Base-by-base conservation (phyloP, 1,140 invertebrate species). In the Thaumatotibia leucotreta region DNA sequence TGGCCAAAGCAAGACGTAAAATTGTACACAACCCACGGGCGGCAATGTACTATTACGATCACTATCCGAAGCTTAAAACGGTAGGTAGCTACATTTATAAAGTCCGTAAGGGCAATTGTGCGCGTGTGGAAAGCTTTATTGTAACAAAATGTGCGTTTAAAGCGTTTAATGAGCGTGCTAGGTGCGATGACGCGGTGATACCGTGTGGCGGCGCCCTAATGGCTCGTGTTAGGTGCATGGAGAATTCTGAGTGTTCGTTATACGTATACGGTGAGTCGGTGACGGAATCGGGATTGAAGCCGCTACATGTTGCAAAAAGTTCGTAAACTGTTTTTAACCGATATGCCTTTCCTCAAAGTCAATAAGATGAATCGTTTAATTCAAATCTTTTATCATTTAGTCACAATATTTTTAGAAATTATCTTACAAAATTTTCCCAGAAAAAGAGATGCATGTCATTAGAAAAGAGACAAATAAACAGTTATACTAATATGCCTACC, bases 161-260 rank as follows among this genome's bases (percentile, higher is more conserved):
- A 58, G 39, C 52, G 52, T 29, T 58, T 58, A 58, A 58, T 58
- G 52, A 58, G 10, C n/a, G 52, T 29, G 52, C 29, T 58, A 14
- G 39, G 39, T 45, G 50, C 50, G 52, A 58, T 58, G 52, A 58
- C 52, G 52, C 24, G 23, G 52, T 24, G 52, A 58, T 58, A 58
- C 24, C 23, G 50, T 27, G 50, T 29, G 52, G 52, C 11, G 52
- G 52, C 24, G 52, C 52, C 52, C 24, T 58, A 58, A 58, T 58
- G 52, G 52, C 52, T 29, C n/a, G 23, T 58, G 52, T 58, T 27
- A 49, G 17, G 11, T 22, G 52, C 17, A 9, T n/a, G 52, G 14
- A 14, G 5, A 54, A 54, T 24, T 11, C 24, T 27, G 1, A 11
- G 23, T 54, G n/a, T 11, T 23, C n/a, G n/a, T 27, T 54, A 11